These are phyloP conservation scores for Euzetes globulus DNA, from an alignment of 2,888 invertebrate species.

Conservation along the genomic window DNA sequence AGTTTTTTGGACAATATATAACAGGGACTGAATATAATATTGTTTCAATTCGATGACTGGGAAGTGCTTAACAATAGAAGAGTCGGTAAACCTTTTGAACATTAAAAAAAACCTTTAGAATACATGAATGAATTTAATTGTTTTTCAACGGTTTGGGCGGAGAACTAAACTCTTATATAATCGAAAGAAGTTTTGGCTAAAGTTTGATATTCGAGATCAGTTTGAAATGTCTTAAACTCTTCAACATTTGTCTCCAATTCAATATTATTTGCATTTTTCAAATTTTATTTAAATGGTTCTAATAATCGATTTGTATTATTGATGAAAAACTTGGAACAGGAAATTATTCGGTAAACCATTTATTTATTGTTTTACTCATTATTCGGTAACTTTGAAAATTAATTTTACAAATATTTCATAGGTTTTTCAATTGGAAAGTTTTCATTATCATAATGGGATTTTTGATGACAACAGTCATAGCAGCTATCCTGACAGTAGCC, in stretches of 20 bases:
- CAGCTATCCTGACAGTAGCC: neutral
- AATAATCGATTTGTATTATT: neutral
- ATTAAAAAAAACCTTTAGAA: neutral
- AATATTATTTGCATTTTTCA: neutral
- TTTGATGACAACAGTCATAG: slow-evolving; percentile 2
- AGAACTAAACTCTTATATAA: neutral
- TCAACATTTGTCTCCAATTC: neutral
- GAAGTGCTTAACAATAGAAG: neutral
- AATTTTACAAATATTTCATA: neutral
- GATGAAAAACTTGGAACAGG: slow-evolving; percentile 6
- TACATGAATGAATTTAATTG: neutral
- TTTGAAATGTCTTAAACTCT: neutral
- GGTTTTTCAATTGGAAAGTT: neutral
- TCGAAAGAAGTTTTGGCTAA: neutral
- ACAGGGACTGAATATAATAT: neutral
- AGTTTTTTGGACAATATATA: neutral
- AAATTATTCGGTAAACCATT: neutral
- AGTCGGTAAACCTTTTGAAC: neutral
- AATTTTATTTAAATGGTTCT: no score
- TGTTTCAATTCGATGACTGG: slow-evolving; percentile 12
- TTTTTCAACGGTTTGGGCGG: neutral
- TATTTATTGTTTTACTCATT: neutral
- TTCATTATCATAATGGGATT: neutral
- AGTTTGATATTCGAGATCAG: neutral
- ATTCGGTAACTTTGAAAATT: neutral